phyloP scores from a whole-genome alignment of 2,113 vertebrate genomes.

The Bettongia penicillata region DNA sequence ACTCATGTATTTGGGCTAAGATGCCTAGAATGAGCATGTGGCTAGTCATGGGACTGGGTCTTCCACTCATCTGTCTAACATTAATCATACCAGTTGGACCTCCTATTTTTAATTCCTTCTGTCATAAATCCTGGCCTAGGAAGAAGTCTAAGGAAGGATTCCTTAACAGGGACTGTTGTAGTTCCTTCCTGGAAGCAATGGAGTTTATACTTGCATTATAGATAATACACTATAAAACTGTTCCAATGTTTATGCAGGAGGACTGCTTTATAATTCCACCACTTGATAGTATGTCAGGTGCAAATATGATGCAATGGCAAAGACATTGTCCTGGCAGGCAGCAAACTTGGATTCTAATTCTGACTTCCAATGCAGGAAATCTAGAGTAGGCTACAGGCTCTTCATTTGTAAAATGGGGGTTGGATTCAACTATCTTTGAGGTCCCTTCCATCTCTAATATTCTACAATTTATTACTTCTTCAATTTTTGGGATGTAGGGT shows the following conservation, averaged over 20 bases:
- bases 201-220: neutral
- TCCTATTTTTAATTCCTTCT: neutral
- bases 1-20: neutral
- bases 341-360: neutral
- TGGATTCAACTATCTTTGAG: neutral
- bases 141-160: neutral
- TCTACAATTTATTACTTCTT: neutral
- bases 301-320: neutral
- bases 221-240: neutral
- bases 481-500: neutral
- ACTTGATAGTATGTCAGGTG: neutral
- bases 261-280: neutral
- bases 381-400: neutral
- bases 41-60: neutral
- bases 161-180: neutral
- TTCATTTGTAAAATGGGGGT: neutral
- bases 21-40: neutral
- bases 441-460: neutral
- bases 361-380: neutral
- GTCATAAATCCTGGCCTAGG: neutral
- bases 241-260: neutral
- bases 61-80: neutral
- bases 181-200: neutral
- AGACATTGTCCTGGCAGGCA: neutral
- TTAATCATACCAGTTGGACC: neutral